These are phyloP conservation scores for Trissolcus basalis DNA, from an alignment of 1,140 invertebrate genomes.

Conservation along the genomic window DNA sequence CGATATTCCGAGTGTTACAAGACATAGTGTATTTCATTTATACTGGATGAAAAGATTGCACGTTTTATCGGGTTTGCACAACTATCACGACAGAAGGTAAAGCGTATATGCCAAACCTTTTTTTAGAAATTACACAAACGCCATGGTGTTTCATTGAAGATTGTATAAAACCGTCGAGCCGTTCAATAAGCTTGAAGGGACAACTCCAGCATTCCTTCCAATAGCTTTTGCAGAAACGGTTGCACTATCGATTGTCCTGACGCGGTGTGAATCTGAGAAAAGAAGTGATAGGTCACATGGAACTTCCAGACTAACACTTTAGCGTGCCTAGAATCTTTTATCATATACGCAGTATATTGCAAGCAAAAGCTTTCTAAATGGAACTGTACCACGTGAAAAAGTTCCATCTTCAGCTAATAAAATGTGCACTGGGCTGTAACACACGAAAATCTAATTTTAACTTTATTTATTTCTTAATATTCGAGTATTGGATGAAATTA, in stretches of 20 bases:
- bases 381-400: constrained; percentile 15
- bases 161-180: constrained; percentile 32
- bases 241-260: constrained; percentile 58
- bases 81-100: too few relatives aligned
- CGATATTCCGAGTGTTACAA: too few relatives aligned
- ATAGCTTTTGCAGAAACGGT: constrained; percentile 48
- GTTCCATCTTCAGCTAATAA: constrained; percentile 36
- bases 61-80: too few relatives aligned
- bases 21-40: too few relatives aligned
- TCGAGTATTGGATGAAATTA: too few relatives aligned
- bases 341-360: constrained; percentile 27
- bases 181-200: constrained; percentile 48
- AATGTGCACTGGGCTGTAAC: constrained; percentile 12
- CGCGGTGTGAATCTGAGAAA: constrained; percentile 53
- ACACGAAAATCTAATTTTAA: constrained; percentile 15
- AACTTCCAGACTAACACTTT: constrained; percentile 31
- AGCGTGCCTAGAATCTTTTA: constrained; percentile 49
- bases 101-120: neutral
- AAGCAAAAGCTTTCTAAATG: neutral
- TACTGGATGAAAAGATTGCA: too few relatives aligned
- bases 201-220: constrained; percentile 48
- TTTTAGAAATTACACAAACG: constrained; percentile 14
- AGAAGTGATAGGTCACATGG: constrained; percentile 48
- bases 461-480: too few relatives aligned
- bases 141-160: constrained; percentile 25